Evolutionary conservation across 2,888 invertebrate genomes (phyloP), one percentile per base, ranked within the genome.

Genomic region (Drosophila greeni): DNA sequence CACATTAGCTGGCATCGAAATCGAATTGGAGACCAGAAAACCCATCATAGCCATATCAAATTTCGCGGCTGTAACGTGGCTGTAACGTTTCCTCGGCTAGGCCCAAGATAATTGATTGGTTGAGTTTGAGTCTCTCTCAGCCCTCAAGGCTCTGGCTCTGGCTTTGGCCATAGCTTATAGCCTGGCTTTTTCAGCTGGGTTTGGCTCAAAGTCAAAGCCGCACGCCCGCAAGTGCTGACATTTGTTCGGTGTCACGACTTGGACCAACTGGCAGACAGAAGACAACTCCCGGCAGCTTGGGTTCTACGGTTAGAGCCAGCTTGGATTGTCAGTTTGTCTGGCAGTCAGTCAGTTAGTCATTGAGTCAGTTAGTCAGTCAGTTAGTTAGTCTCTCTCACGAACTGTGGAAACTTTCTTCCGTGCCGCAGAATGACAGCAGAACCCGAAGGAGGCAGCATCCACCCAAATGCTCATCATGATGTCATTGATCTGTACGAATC

Each of bases 211-310:
- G 82, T 70, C 76, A 77, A 77, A 82, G 77, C 75, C 77, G 79
- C 78, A 83, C 79, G 79, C 79, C 84, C 84, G 82, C 79, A 83
- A 79, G 82, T 79, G 79, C 79, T 79, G 79, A 79, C 84, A 79
- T 79, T 79, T 84, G 84, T 79, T 81, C 79, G 78, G 82, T 79
- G 79, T 84, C 79, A 79, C 84, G 84, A 82, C 84, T 78, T 70
- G 26, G 54, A 69, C 66, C 70, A 76, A 48, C 47, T 54, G 66
- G 66, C 70, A 67, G 77, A 74, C 72, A 65, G 66, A 58, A 65
- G 66, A 67, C 60, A 67, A 43, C 51, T 59, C 42, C 47, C 53
- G 68, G 42, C 60, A 29, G 65, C 64, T 62, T 55, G 49, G 56
- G 68, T 69, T 69, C 69, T 70, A 58, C 48, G 65, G 65, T 54